A percentile compares a stretch with the other conserved stretches of the same genome.
Conservation (phyloP, 2,888 invertebrate species). For the Thumatha senex region DNA sequence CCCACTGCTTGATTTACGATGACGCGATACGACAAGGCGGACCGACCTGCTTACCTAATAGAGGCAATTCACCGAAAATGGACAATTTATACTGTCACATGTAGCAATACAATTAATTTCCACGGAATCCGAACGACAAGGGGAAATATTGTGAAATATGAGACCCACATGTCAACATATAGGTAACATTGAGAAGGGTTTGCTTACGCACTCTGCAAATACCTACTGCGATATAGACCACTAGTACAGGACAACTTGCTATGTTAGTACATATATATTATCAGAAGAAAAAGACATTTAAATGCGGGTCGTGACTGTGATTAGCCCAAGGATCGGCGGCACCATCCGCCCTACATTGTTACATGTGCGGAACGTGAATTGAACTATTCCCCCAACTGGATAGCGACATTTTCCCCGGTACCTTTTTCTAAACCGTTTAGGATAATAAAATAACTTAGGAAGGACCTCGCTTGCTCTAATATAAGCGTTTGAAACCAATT, state of each 20-base stretch:
- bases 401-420: constrained; percentile 46
- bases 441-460: constrained; percentile 37
- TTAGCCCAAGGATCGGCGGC: constrained; percentile 61
- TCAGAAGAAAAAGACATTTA: constrained; percentile 69
- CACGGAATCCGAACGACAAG: constrained; percentile 33
- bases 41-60: constrained; percentile 66
- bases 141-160: constrained; percentile 68
- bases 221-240: constrained; percentile 42
- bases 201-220: constrained; percentile 21
- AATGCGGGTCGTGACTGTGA: constrained; percentile 76
- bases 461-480: constrained; percentile 20
- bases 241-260: constrained; percentile 40
- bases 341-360: constrained; percentile 55
- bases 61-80: constrained; percentile 58
- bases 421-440: constrained; percentile 43
- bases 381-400: constrained; percentile 49
- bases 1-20: constrained; percentile 78
- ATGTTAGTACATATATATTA: constrained; percentile 59
- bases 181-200: constrained; percentile 52
- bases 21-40: constrained; percentile 66
- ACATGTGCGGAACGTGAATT: constrained; percentile 53
- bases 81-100: constrained; percentile 71
- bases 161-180: constrained; percentile 63
- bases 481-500: constrained; percentile 31
- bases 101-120: constrained; percentile 67